phyloP scores from a whole-genome alignment of 2,888 invertebrate species.

The Cosmia pyralina region DNA sequence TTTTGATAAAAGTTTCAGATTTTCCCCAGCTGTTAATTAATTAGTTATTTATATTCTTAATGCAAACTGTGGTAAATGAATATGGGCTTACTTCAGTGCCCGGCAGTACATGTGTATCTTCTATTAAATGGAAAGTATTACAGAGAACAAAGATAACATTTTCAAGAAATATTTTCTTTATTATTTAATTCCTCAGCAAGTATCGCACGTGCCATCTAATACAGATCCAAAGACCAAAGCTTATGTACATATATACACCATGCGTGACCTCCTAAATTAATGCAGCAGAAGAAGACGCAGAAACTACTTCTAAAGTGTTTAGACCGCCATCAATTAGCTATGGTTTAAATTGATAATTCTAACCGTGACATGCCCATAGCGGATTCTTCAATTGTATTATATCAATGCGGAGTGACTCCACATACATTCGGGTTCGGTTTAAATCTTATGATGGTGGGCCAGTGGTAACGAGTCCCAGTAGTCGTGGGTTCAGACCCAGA shows the following conservation, averaged over 20 bases:
- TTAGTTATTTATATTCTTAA: neutral
- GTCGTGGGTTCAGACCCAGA: neutral
- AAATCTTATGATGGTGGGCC: too few species aligned
- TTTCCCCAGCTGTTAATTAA: neutral
- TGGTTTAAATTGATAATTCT: conserved; percentile 5
- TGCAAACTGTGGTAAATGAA: neutral
- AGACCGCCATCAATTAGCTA: neutral
- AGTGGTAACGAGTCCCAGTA: too few species aligned
- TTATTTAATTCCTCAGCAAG: neutral
- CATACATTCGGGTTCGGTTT: neutral
- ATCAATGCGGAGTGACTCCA: neutral
- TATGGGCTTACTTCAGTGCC: neutral
- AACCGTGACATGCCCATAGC: neutral
- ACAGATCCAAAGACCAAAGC: conserved; percentile 1
- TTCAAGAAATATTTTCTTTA: neutral
- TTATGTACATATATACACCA: too few species aligned
- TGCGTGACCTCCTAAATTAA: conserved; percentile 4
- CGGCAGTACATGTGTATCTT: neutral
- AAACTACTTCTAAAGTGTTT: neutral
- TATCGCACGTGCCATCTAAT: neutral
- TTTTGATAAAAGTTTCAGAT: neutral
- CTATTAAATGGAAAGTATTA: neutral
- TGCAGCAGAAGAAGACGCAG: neutral
- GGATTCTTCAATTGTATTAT: neutral
- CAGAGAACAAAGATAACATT: neutral